These are phyloP conservation scores for Telmatherina bonti DNA, from an alignment of 2,797 vertebrate species.

Conservation along the genomic window DNA sequence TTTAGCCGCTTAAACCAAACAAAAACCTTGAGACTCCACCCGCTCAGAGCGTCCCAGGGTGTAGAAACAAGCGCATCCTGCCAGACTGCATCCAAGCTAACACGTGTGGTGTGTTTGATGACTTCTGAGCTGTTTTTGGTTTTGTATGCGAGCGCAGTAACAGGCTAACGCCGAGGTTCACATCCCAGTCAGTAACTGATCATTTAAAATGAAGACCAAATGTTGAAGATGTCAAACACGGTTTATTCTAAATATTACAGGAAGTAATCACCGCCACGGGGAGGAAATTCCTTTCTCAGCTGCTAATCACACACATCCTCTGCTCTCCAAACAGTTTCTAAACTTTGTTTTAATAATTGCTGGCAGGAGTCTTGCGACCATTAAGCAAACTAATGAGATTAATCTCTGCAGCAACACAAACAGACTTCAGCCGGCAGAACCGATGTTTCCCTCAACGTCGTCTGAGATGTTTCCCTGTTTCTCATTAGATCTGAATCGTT, in stretches of 20 bases:
- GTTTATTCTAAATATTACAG: not conserved
- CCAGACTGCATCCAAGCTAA: constrained; percentile 60
- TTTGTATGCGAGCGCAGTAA: not conserved
- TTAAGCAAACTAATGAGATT: constrained; percentile 1
- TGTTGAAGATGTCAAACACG: constrained; percentile 14
- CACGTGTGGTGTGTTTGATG: constrained; percentile 4
- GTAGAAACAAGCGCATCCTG: constrained; percentile 39
- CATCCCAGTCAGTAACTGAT: constrained; percentile 7
- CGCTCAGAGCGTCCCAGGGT: constrained; percentile 38
- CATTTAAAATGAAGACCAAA: constrained; percentile 13
- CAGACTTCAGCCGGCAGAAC: not conserved
- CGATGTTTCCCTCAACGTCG: too few relatives aligned
- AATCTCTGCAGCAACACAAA: not conserved
- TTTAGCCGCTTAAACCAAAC: too few relatives aligned
- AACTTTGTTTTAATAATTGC: too few relatives aligned
- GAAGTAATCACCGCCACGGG: not conserved
- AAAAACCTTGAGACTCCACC: constrained; percentile 29
- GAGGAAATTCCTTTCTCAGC: not conserved
- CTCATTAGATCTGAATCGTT: too few relatives aligned
- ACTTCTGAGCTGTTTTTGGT: not conserved
- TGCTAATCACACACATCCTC: not conserved
- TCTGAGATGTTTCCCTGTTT: too few relatives aligned
- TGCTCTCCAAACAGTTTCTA: not conserved
- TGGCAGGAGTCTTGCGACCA: not conserved
- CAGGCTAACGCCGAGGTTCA: not conserved